Evolutionary conservation across 2,113 vertebrate species (phyloP), one percentile per base, ranked within the genome.

Genomic region (Ceuthmochares aereus): DNA sequence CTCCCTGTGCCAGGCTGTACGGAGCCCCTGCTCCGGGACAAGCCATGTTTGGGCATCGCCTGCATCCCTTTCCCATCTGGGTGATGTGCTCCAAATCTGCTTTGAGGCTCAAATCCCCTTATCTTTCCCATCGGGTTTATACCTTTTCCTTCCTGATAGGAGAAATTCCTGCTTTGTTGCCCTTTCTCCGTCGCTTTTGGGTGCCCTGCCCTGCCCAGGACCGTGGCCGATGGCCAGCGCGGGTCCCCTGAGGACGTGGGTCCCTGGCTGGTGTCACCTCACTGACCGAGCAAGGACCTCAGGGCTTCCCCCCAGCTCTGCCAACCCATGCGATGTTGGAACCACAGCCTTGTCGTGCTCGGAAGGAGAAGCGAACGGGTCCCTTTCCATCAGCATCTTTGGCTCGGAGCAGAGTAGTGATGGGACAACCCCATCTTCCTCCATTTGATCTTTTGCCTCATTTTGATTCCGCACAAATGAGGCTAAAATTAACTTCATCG

Each of bases 401-500:
- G 76, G 55, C 62, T 29, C 42, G 0, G 10, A 47, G 60, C 66
- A 59, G 83, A 62, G 52, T 47, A 47, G 68, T 1, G n/a, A 3
- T 0, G 5, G 60, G 62, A 85, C 43, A 37, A 7, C 37, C 79
- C 54, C 49, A 1, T n/a, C 49, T 47, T 43, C 54, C n/a, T 47
- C 42, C 43, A 2, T 23, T 32, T 42, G 21, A 40, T 59, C 60
- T 78, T 72, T 88, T 9, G 19, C 75, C 47, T 70, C 3, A 0
- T 85, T 90, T 78, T 9, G 47, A 84, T 74, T 11, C 66, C 1
- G 30, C 19, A 56, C 32, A 40, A 66, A 96, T 1, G 37, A 60
- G 36, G 87, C 93, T 96, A 91, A 95, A 95, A 91, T 92, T 93
- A 95, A 78, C 84, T 42, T 36, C 49, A n/a, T 56, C 2, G 54